These are phyloP conservation scores for Sarotherodon lohbergeri DNA, from an alignment of 2,113 vertebrate species.

Conservation along the genomic window DNA sequence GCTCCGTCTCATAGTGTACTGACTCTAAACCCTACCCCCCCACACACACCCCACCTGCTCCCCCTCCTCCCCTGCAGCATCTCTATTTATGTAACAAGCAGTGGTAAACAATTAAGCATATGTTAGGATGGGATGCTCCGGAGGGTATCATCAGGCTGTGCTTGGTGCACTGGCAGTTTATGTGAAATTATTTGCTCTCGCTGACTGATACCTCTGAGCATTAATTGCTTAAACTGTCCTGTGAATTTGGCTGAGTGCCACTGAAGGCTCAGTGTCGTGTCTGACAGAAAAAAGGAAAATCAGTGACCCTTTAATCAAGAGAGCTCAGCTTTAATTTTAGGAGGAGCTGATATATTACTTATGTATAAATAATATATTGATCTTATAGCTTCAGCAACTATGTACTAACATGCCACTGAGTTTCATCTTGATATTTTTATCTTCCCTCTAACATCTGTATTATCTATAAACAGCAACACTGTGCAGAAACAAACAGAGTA, in stretches of 20 bases:
- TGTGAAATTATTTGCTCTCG: conserved; percentile 33
- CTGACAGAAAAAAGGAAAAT: neutral
- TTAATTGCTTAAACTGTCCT: conserved; percentile 35
- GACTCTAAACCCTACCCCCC: conserved; percentile 19
- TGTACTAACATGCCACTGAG: neutral
- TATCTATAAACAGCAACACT: neutral
- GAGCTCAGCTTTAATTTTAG: neutral
- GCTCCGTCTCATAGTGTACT: conserved; percentile 41
- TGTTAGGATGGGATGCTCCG: conserved; percentile 51
- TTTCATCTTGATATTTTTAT: neutral
- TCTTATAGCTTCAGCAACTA: neutral
- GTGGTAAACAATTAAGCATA: conserved; percentile 68
- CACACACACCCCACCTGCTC: neutral
- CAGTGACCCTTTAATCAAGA: neutral
- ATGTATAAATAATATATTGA: neutral
- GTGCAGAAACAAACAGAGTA: neutral
- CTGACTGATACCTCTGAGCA: conserved; percentile 32
- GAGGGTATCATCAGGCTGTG: conserved; percentile 45
- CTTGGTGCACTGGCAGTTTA: conserved; percentile 39
- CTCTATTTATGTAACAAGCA: conserved; percentile 71
- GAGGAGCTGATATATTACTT: neutral
- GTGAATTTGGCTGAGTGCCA: conserved; percentile 14
- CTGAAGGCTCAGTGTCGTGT: neutral
- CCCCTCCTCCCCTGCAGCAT: conserved; percentile 27
- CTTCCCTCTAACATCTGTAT: neutral